Conservation (phyloP, 1,140 invertebrate genomes). For the Procambarus clarkii region DNA sequence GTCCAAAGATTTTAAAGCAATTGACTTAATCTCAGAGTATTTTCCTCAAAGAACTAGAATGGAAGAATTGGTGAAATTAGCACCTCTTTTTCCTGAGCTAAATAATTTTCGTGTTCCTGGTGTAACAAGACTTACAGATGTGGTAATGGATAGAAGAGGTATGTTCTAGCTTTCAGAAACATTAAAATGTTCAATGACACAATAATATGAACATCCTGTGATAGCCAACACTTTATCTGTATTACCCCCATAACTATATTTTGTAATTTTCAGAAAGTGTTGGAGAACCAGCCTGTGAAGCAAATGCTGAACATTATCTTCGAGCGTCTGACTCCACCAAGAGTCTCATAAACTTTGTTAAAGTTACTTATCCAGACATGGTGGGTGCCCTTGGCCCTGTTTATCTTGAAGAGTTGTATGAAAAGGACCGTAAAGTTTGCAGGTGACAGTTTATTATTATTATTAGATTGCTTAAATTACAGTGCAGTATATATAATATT, state of each 20-base stretch:
- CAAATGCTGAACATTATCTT: slow-evolving; percentile 74
- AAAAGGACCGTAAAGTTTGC: slow-evolving; percentile 81
- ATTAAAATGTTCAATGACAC: background rate
- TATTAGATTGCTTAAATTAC: background rate
- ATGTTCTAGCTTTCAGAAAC: background rate
- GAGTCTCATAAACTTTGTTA: slow-evolving; percentile 83
- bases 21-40: slow-evolving; percentile 56
- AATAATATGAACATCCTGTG: too few species aligned
- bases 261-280: background rate
- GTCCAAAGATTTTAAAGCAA: slow-evolving; percentile 9
- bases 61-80: slow-evolving; percentile 55
- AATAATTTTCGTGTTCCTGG: slow-evolving; percentile 41
- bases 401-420: slow-evolving; percentile 80
- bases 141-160: slow-evolving; percentile 21
- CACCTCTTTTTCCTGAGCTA: slow-evolving; percentile 46
- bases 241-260: too few species aligned
- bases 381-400: slow-evolving; percentile 78
- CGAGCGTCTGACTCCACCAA: slow-evolving; percentile 77
- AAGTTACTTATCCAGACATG: slow-evolving; percentile 86
- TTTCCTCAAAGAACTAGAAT: slow-evolving; percentile 63
- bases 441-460: slow-evolving; percentile 75
- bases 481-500: background rate
- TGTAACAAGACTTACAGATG: slow-evolving; percentile 55
- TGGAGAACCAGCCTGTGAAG: background rate
- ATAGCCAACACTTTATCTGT: too few species aligned